phyloP scores from a whole-genome alignment of 2,888 invertebrate genomes.

The Cremastinae sp. region DNA sequence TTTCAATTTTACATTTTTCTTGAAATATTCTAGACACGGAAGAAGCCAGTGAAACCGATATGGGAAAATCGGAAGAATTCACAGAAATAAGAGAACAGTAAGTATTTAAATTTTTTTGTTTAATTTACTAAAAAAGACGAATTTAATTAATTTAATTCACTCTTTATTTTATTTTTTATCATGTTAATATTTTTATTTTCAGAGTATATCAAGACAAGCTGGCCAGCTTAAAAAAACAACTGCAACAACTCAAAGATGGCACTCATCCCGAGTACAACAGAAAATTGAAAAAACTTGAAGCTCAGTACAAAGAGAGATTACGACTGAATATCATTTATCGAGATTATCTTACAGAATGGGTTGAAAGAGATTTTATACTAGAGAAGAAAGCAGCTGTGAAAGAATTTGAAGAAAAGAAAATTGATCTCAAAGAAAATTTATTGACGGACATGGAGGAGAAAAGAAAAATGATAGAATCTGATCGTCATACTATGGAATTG shows the following conservation, averaged over 20 bases:
- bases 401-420: slow-evolving; percentile 97
- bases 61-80: slow-evolving; percentile 89
- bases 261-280: slow-evolving; percentile 92
- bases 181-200: slow-evolving; percentile 63
- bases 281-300: slow-evolving; percentile 90
- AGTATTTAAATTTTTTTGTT: slow-evolving; percentile 79
- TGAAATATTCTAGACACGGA: slow-evolving; percentile 88
- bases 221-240: slow-evolving; percentile 91
- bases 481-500: slow-evolving; percentile 93
- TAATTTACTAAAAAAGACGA: slow-evolving; percentile 5
- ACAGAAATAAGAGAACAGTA: slow-evolving; percentile 94
- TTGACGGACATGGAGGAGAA: slow-evolving; percentile 96
- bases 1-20: slow-evolving; percentile 49
- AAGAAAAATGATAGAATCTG: slow-evolving; percentile 92
- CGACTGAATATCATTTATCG: slow-evolving; percentile 88
- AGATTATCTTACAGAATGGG: slow-evolving; percentile 91
- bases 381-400: slow-evolving; percentile 94
- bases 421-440: slow-evolving; percentile 93
- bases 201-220: slow-evolving; percentile 96
- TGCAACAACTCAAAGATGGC: slow-evolving; percentile 93
- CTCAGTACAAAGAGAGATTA: slow-evolving; percentile 88
- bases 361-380: slow-evolving; percentile 91
- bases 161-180: slow-evolving; percentile 1
- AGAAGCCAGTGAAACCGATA: slow-evolving; percentile 98
- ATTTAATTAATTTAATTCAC: too few species aligned